Evolutionary conservation across 2,797 vertebrate species (phyloP), one percentile per base, ranked within the genome.

Genomic region (Trachurus trachurus): DNA sequence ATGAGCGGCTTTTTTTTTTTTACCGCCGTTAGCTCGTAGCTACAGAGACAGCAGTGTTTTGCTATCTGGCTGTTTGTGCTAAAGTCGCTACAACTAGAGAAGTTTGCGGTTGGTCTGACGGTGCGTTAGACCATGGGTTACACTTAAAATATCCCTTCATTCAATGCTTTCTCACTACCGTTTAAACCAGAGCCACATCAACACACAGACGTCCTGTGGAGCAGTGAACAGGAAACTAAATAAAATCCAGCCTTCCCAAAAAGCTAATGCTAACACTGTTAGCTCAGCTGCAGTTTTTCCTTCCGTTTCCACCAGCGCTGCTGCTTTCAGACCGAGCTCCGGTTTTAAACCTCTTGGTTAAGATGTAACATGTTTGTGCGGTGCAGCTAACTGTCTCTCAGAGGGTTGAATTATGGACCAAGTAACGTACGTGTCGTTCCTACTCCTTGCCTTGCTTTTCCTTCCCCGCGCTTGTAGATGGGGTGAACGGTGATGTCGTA

Each of bases 391-490:
- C 59, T 90, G 74, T 88, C 82, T 88, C 85, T 91, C 88, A 87
- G 87, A 91, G 89, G 90, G 91, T 92, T 93, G 92, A 94, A 93
- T 93, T 90, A 92, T 86, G 93, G 93, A 93, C 90, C 89, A 93
- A 93, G n/a, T n/a, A n/a, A 26, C 95, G 85, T 96, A 99, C 98
- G 95, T 97, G 98, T 99, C 73, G 96, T 98, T 95, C 98, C 98
- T 93, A 96, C 96, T 93, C 97, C 98, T 97, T 97, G 97, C 93
- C 97, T 97, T 91, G 96, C 92, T 95, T 97, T 99, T 89, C 98
- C 98, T 89, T 97, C 97, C 85, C 97, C 96, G 52, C 89, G 95
- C 85, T 95, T 97, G 91, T 99, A 98, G 80, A 98, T 77, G 50
- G 98, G 98, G 59, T 96, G 93, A 53, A 99, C 96, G 0, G 89